A percentile compares a stretch with the other conserved stretches of the same genome.
Evolutionary conservation across 2,888 invertebrate genomes (phyloP).

Genomic region (Agapetus fuscipes): DNA sequence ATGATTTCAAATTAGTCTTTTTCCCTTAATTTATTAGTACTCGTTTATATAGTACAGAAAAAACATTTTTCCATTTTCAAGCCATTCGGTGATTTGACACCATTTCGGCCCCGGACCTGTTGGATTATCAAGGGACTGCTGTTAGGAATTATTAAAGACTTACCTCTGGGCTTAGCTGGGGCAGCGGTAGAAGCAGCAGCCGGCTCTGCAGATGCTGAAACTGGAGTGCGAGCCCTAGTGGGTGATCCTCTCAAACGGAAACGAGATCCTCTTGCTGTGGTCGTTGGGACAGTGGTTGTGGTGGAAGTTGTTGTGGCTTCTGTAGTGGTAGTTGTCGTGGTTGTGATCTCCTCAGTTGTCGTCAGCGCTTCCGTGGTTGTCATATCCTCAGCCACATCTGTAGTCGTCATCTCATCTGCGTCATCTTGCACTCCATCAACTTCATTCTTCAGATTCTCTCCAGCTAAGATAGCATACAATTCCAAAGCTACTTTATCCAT

Average conservation of each 20-base stretch:
- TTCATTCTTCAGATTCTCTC: constrained; percentile 53
- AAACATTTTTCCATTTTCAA: too few species aligned
- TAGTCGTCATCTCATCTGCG: constrained; percentile 33
- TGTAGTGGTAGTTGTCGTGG: constrained; percentile 38
- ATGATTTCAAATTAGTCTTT: too few species aligned
- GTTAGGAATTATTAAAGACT: too few species aligned
- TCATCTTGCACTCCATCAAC: constrained; percentile 35
- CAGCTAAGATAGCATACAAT: constrained; percentile 67
- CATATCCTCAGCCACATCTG: constrained; percentile 31
- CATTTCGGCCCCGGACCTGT: too few species aligned
- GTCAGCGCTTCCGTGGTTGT: constrained; percentile 41
- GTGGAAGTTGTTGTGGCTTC: constrained; percentile 48
- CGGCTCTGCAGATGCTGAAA: constrained; percentile 26
- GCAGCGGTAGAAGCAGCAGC: constrained; percentile 37
- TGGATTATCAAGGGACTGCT: too few species aligned
- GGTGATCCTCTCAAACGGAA: constrained; percentile 39
- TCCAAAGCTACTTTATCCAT: constrained; percentile 80
- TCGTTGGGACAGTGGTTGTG: constrained; percentile 36
- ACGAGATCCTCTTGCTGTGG: constrained; percentile 37
- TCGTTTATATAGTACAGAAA: too few species aligned
- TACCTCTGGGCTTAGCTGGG: constrained; percentile 42
- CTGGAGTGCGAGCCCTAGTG: constrained; percentile 37
- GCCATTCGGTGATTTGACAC: too few species aligned
- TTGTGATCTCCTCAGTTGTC: constrained; percentile 42
- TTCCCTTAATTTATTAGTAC: too few species aligned